phyloP scores from a whole-genome alignment of 1,140 invertebrate genomes.

The Conus betulinus region DNA sequence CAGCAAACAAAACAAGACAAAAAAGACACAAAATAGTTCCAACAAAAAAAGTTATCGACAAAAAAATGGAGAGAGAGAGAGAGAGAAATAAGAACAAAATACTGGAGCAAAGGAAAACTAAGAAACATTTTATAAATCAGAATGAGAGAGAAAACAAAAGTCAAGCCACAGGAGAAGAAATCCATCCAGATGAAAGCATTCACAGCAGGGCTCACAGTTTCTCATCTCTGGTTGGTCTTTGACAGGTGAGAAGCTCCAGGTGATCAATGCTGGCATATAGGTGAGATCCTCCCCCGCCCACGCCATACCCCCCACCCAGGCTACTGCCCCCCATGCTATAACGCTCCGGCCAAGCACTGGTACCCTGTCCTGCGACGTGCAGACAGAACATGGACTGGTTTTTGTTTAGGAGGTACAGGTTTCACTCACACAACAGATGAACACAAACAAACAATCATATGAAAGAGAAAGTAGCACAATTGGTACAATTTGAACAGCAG shows the following conservation, averaged over 20 bases:
- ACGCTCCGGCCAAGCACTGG: conserved; percentile 13
- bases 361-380: not conserved
- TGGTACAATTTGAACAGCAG: too few relatives aligned
- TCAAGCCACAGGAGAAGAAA: not conserved
- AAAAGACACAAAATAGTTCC: too few relatives aligned
- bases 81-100: too few relatives aligned
- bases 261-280: conserved; percentile 37
- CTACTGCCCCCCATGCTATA: conserved; percentile 12
- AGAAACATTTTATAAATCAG: not conserved
- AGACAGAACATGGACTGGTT: too few relatives aligned
- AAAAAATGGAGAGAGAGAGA: too few relatives aligned
- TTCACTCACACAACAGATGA: too few relatives aligned
- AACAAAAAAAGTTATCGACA: too few relatives aligned
- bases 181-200: not conserved
- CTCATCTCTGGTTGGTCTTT: not conserved
- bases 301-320: conserved; percentile 19
- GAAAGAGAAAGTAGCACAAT: too few relatives aligned
- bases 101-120: too few relatives aligned
- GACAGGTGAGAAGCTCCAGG: conserved; percentile 21
- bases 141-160: not conserved
- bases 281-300: conserved; percentile 24
- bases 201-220: conserved; percentile 25
- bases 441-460: too few relatives aligned
- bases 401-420: too few relatives aligned
- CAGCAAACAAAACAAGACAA: too few relatives aligned